Percentiles rank a stretch among this genome's conserved stretches.
These are phyloP conservation scores for Argyrosomus regius DNA, from an alignment of 2,797 vertebrate species.

Conservation along the genomic window DNA sequence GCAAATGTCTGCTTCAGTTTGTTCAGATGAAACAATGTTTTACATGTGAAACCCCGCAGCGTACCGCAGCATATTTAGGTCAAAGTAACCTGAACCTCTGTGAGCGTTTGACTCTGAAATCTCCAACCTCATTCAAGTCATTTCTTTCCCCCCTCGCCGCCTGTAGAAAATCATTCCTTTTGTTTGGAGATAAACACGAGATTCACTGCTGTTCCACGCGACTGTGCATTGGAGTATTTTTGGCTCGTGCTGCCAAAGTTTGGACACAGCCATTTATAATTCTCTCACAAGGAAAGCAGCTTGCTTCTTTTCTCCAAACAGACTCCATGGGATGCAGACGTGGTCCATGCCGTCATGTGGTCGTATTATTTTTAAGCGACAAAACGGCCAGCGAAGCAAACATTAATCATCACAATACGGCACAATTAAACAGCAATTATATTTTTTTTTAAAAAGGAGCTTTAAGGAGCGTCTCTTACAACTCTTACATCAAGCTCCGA, in stretches of 20 bases:
- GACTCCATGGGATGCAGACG: slow-evolving; percentile 56
- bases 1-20: slow-evolving; percentile 54
- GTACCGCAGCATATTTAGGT: slow-evolving; percentile 53
- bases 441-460: slow-evolving; percentile 27
- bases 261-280: slow-evolving; percentile 74
- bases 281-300: slow-evolving; percentile 68
- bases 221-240: slow-evolving; percentile 64
- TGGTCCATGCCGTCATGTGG: slow-evolving; percentile 53
- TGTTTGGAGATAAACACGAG: slow-evolving; percentile 63
- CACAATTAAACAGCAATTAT: slow-evolving; percentile 72
- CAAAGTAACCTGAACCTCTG: slow-evolving; percentile 49
- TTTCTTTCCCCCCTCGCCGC: slow-evolving; percentile 19
- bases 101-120: slow-evolving; percentile 47
- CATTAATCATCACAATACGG: slow-evolving; percentile 66
- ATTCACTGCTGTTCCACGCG: slow-evolving; percentile 55
- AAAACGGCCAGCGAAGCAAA: slow-evolving; percentile 48
- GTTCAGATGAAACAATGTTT: slow-evolving; percentile 64
- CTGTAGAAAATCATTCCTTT: slow-evolving; percentile 59
- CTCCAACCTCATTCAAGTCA: slow-evolving; percentile 36
- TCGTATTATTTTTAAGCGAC: slow-evolving; percentile 47
- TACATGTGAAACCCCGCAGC: slow-evolving; percentile 57
- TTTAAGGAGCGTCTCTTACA: slow-evolving; percentile 62
- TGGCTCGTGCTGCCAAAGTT: slow-evolving; percentile 72
- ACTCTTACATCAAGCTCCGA: slow-evolving; percentile 62
- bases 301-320: slow-evolving; percentile 63